phyloP scores from a whole-genome alignment of 2,797 vertebrate genomes.

The Typhlichthys subterraneus region DNA sequence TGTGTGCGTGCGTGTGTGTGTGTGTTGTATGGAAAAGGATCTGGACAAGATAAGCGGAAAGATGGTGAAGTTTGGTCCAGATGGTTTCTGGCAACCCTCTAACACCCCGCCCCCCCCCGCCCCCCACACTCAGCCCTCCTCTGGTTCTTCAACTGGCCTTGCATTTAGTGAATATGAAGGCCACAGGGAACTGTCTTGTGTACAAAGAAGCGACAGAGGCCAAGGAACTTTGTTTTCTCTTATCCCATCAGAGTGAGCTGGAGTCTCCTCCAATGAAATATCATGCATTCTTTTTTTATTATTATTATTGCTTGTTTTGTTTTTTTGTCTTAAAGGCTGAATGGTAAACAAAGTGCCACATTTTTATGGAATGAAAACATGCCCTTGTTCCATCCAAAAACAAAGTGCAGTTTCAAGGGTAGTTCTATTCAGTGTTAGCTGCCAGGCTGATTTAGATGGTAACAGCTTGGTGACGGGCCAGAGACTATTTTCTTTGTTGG shows the following conservation, averaged over 20 bases:
- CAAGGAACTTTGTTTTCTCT: constrained; percentile 34
- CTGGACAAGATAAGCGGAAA: constrained; percentile 2
- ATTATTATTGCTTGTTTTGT: constrained; percentile 15
- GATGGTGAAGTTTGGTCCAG: constrained; percentile 22
- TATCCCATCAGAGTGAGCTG: constrained; percentile 27
- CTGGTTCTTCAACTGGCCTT: constrained; percentile 22
- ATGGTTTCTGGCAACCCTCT: constrained; percentile 18
- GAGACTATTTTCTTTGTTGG: constrained; percentile 31
- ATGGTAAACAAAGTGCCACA: constrained; percentile 20
- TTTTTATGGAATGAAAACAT: constrained; percentile 27
- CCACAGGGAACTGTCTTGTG: constrained; percentile 13
- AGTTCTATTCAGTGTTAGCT: constrained; percentile 26
- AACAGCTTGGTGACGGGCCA: constrained; percentile 22
- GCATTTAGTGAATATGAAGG: constrained; percentile 27
- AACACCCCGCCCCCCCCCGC: constrained; percentile 11
- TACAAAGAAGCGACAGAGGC: constrained; percentile 31
- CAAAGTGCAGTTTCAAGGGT: constrained; percentile 46
- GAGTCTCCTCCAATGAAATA: neutral
- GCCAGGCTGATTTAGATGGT: constrained; percentile 17
- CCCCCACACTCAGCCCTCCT: neutral
- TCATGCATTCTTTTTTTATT: constrained; percentile 13
- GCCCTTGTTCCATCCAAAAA: constrained; percentile 19
- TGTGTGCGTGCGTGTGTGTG: constrained; percentile 1
- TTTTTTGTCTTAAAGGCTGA: constrained; percentile 17
- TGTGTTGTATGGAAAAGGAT: constrained; percentile 26